Conservation (phyloP, 2,888 invertebrate species). For the Serripes groenlandicus region DNA sequence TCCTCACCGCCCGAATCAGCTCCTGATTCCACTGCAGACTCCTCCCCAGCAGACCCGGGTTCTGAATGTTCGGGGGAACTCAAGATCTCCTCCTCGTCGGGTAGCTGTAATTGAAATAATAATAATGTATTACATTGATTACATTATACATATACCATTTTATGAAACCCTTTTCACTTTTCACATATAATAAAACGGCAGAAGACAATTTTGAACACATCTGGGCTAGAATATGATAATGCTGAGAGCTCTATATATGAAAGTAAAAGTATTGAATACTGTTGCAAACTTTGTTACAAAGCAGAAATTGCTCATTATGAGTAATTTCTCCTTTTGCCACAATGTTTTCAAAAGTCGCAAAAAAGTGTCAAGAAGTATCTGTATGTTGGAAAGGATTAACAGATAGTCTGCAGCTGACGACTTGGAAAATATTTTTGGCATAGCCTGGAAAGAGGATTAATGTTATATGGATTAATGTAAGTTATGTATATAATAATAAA, state of each 20-base stretch:
- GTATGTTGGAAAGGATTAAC: no score
- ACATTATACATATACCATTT: not conserved
- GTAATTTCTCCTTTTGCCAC: conserved; percentile 3
- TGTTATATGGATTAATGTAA: no score
- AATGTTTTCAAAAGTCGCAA: no score
- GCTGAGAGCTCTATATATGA: no score
- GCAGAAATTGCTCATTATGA: no score
- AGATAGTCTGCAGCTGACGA: no score
- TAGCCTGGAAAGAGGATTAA: no score
- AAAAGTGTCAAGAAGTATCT: no score
- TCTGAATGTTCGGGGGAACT: conserved; percentile 73
- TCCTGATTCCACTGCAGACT: conserved; percentile 26
- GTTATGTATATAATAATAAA: no score
- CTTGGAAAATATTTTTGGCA: no score
- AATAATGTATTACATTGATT: not conserved
- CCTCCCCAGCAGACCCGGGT: conserved; percentile 55
- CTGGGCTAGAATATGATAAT: not conserved
- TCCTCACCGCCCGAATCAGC: conserved; percentile 30
- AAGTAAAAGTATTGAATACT: no score
- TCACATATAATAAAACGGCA: not conserved
- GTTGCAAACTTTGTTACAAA: no score
- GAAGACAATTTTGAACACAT: not conserved
- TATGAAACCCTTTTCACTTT: not conserved
- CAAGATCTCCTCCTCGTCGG: conserved; percentile 77
- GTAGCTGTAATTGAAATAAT: conserved; percentile 62